phyloP scores from a whole-genome alignment of 2,888 invertebrate species.

The Euclidia mi region DNA sequence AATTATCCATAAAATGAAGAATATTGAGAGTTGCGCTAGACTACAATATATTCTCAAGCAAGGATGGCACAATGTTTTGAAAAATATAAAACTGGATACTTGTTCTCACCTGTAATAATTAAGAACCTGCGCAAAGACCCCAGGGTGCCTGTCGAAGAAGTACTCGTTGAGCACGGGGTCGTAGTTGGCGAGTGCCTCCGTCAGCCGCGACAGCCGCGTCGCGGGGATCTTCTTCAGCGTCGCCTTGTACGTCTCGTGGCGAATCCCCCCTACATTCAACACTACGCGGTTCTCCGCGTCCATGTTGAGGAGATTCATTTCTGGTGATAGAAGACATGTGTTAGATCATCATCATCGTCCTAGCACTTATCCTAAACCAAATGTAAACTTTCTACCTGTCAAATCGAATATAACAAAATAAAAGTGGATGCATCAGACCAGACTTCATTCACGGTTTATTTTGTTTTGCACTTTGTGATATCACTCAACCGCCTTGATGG shows the following conservation, averaged over 20 bases:
- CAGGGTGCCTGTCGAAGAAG: slow-evolving; percentile 99
- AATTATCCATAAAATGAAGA: no score
- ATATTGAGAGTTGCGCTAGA: no score
- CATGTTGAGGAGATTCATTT: slow-evolving; percentile 98
- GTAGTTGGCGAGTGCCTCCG: slow-evolving; percentile 99
- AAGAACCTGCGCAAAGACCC: slow-evolving; percentile 98
- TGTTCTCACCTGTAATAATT: slow-evolving; percentile 98
- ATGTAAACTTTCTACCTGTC: no score
- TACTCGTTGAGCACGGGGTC: slow-evolving; percentile 99
- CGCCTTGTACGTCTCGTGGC: slow-evolving; percentile 99
- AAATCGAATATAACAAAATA: no score
- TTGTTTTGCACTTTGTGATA: no score
- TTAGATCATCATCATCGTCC: not conserved
- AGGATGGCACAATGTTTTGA: no score
- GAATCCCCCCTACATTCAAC: slow-evolving; percentile 99
- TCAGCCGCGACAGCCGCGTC: slow-evolving; percentile 97
- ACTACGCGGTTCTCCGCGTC: slow-evolving; percentile 99
- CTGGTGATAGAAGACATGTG: slow-evolving; percentile 54
- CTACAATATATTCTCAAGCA: no score
- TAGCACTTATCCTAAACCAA: no score
- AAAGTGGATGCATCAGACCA: no score
- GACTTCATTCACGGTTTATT: no score
- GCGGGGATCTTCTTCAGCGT: slow-evolving; percentile 99
- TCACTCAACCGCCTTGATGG: no score
- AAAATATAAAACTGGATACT: no score